Percentiles rank a stretch among this genome's conserved stretches.
These are phyloP conservation scores for Dasysyrphus tricinctus DNA, from an alignment of 2,888 invertebrate genomes.

Conservation along the genomic window DNA sequence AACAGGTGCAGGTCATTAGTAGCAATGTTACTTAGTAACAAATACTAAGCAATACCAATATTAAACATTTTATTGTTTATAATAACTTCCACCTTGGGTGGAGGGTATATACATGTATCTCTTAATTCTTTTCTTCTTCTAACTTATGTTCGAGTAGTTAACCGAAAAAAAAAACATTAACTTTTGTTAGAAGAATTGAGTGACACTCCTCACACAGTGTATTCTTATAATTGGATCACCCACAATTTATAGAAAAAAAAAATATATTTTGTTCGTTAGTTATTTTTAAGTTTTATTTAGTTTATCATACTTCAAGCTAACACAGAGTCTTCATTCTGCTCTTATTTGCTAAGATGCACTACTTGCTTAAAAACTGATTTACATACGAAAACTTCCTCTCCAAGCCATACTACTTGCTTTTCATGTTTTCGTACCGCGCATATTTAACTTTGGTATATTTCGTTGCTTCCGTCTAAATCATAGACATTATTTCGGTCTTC, in stretches of 20 bases:
- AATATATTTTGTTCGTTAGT: neutral
- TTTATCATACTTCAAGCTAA: conserved; percentile 1
- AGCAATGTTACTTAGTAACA: too few relatives aligned
- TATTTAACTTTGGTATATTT: conserved; percentile 22
- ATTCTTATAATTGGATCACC: too few relatives aligned
- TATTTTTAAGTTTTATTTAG: conserved; percentile 1
- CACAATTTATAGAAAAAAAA: neutral
- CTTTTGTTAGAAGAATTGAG: too few relatives aligned
- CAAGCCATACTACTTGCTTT: conserved; percentile 8
- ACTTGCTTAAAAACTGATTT: conserved; percentile 48
- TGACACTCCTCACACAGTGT: too few relatives aligned
- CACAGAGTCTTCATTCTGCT: neutral
- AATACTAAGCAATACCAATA: too few relatives aligned
- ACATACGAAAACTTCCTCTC: conserved; percentile 60
- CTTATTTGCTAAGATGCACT: conserved; percentile 15
- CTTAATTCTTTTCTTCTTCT: too few relatives aligned
- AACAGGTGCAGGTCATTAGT: too few relatives aligned
- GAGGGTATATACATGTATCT: too few relatives aligned
- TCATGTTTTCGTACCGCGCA: conserved; percentile 38
- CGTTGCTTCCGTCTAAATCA: conserved; percentile 32
- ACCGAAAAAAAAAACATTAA: too few relatives aligned
- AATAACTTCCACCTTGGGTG: too few relatives aligned
- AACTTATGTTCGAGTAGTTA: too few relatives aligned
- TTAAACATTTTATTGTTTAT: too few relatives aligned
- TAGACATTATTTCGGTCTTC: conserved; percentile 44